Evolutionary conservation across 2,888 invertebrate species (phyloP), one percentile per base, ranked within the genome.

Genomic region (Dusona sp.): DNA sequence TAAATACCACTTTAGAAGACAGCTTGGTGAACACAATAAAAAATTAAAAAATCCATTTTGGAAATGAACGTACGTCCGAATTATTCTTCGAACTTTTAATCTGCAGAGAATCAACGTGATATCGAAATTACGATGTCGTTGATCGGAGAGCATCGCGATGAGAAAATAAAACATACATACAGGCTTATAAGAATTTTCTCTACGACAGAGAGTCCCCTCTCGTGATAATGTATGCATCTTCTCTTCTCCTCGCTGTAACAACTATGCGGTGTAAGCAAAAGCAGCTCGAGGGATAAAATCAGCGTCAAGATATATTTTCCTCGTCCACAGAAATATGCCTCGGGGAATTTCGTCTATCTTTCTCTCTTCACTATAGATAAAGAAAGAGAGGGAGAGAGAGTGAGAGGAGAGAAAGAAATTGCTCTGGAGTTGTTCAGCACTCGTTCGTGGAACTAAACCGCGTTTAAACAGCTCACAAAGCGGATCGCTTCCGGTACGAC

Each of bases 401-500:
- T 13, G 61, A 61, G 61, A 61, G 29, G 16, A 61, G 61, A 61
- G 61, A 61, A 29, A 61, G 61, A 61, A 61, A 68, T 22, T 25
- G 51, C 13, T 61, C 45, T 25, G 13, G 29, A 25, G 73, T 81
- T 65, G 72, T 65, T 79, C 72, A 72, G 72, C 79, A 83, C 83
- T 73, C 48, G 83, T 86, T 86, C 85, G 74, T 83, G 79, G 87
- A 85, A 87, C 87, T 85, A 87, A 87, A 85, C 75, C 82, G 85
- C 85, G 82, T 85, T 85, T 85, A 87, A 87, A 83, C 70, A 87
- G 81, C 85, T 67, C 72, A 70, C 78, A 79, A 82, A 87, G 85
- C 87, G 79, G 65, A 83, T 87, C 84, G 85, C 87, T 87, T 87
- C 87, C 87, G 85, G 87, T 87, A 87, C 82, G 84, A 79, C 84